These are phyloP conservation scores for Trialeurodes vaporariorum DNA, from an alignment of 1,140 invertebrate species.

Conservation along the genomic window DNA sequence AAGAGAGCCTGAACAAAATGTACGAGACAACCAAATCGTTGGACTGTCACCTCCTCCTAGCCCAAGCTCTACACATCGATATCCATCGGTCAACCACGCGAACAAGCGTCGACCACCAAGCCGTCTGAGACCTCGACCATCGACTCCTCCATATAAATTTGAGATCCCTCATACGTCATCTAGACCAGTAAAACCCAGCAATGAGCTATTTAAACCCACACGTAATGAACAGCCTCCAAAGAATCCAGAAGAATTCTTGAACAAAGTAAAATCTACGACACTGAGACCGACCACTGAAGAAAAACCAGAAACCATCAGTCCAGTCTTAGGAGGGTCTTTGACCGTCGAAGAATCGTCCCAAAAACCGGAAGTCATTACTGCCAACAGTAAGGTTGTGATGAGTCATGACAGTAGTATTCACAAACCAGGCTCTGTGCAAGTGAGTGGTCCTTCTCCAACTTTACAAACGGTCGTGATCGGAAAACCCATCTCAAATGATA, in stretches of 20 bases:
- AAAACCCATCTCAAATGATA: slow-evolving; percentile 19
- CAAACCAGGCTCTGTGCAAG: slow-evolving; percentile 9
- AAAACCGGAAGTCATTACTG: slow-evolving; percentile 26
- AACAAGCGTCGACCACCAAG: slow-evolving; percentile 11
- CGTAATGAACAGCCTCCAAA: background rate
- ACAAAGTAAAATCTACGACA: slow-evolving; percentile 3
- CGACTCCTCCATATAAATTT: slow-evolving; percentile 29
- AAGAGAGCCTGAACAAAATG: slow-evolving; percentile 1
- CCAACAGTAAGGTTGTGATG: slow-evolving; percentile 24
- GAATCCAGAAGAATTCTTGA: background rate
- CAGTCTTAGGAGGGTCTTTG: slow-evolving; percentile 3
- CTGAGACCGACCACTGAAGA: background rate
- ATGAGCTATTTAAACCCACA: background rate
- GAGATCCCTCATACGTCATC: slow-evolving; percentile 22
- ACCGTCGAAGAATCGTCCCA: slow-evolving; percentile 5
- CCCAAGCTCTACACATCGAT: slow-evolving; percentile 2
- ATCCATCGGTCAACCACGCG: slow-evolving; percentile 4
- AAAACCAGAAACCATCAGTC: slow-evolving; percentile 7
- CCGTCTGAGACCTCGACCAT: slow-evolving; percentile 12
- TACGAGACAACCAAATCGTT: slow-evolving; percentile 20
- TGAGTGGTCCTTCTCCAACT: slow-evolving; percentile 9
- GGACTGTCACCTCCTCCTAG: slow-evolving; percentile 25
- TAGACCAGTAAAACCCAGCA: background rate
- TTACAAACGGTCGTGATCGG: slow-evolving; percentile 23
- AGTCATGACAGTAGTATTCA: slow-evolving; percentile 13